Evolutionary conservation across 2,113 vertebrate species (phyloP), one percentile per base, ranked within the genome.

Genomic region (Periophthalmus modestus): DNA sequence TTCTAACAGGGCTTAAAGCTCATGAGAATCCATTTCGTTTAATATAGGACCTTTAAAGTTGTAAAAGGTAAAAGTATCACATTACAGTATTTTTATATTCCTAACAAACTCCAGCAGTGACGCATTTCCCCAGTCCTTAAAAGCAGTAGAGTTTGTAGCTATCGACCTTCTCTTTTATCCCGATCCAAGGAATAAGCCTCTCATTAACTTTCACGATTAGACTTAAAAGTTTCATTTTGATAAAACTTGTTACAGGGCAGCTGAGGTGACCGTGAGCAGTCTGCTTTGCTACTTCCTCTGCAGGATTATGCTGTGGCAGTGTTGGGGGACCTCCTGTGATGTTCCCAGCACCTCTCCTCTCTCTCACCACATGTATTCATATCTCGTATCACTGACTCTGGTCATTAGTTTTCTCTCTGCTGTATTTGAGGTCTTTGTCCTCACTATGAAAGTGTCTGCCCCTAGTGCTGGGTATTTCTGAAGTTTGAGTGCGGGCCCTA

Each of bases 221-320:
- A 65, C 62, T 65, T 65, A 7, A 65, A 65, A 65, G 62, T 65
- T 65, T 39, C 62, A 34, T 21, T 65, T 65, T 65, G 34, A 65
- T 65, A 43, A 63, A 65, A 65, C 62, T 65, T 65, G 62, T 65
- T 55, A 43, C 2, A 34, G 34, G 62, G 16, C 62, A 3, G 43
- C 18, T 65, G 62, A 65, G 62, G 33, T 65, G 62, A 65, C 62
- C 62, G 34, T 65, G 62, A 65, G 39, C 34, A 65, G 62, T 65
- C 34, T 65, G n/a, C 34, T 65, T n/a, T 12, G 34, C 34, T 62
- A n/a, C 34, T 65, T 65, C 33, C 14, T n/a, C 36, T 65, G 62
- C 15, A 65, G 34, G 62, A 34, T 65, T 65, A 39, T 43, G 18
- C 34, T 39, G 18, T 18, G 12, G 57, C 57, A 21, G 52, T 65